Conservation (phyloP, 1,140 invertebrate genomes). For the Pomacea maculata region DNA sequence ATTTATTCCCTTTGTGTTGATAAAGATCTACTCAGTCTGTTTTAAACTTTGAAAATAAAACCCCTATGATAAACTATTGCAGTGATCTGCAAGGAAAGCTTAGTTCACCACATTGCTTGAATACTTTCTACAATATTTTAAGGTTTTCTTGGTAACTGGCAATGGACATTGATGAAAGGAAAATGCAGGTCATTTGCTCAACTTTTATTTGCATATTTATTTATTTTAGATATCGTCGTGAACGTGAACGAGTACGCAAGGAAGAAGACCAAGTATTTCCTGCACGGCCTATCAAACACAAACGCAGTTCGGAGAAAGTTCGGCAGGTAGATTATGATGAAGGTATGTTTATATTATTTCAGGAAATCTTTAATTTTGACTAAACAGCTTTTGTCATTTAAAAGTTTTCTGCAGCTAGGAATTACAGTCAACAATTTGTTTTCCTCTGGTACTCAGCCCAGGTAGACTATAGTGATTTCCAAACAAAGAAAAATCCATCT, state of each 20-base stretch:
- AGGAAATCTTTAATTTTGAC: neutral
- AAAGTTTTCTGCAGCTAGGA: neutral
- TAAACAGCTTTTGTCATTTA: neutral
- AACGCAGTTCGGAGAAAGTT: conserved; percentile 33
- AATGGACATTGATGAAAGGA: too few relatives aligned
- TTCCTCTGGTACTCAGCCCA: neutral
- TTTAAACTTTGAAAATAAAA: too few relatives aligned
- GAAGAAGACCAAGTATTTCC: conserved; percentile 47
- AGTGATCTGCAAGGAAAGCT: too few relatives aligned
- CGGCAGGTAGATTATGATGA: conserved; percentile 47
- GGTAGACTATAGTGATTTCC: too few relatives aligned
- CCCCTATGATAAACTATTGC: too few relatives aligned
- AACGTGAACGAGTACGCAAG: neutral
- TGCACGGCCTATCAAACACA: conserved; percentile 46
- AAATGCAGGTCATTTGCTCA: too few relatives aligned
- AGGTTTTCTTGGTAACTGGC: too few relatives aligned
- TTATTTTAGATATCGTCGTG: conserved; percentile 7
- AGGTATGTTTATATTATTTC: conserved; percentile 29
- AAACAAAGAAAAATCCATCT: neutral
- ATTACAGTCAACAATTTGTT: neutral
- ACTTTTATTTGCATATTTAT: neutral
- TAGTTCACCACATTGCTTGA: too few relatives aligned
- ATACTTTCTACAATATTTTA: too few relatives aligned
- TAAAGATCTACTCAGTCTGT: too few relatives aligned
- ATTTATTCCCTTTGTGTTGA: too few relatives aligned